Percentiles rank a stretch among this genome's conserved stretches.
Evolutionary conservation across 2,797 vertebrate genomes (phyloP).

Genomic region (Vireo griseus): DNA sequence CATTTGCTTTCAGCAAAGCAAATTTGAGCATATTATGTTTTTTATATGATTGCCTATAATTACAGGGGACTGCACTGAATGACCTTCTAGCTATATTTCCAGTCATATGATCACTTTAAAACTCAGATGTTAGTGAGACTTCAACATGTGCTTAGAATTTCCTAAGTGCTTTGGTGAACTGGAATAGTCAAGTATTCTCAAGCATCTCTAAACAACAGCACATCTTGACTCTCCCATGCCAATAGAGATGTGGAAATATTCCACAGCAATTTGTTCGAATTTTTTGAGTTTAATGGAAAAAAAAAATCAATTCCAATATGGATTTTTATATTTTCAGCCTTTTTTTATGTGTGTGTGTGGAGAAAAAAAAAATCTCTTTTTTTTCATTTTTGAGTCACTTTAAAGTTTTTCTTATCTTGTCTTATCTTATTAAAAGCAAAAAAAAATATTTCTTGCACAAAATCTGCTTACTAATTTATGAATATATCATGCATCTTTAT

Average conservation of each 20-base stretch:
- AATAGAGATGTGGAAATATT: background rate
- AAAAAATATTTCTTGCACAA: background rate
- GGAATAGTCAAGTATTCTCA: slow-evolving; percentile 31
- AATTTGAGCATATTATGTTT: slow-evolving; percentile 63
- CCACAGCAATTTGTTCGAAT: background rate
- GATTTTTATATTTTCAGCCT: background rate
- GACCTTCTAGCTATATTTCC: slow-evolving; percentile 60
- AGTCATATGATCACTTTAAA: slow-evolving; percentile 60
- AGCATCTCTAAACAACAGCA: slow-evolving; percentile 7
- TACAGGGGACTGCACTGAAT: slow-evolving; percentile 34
- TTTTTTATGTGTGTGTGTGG: background rate
- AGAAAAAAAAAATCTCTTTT: rapidly evolving
- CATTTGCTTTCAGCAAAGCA: slow-evolving; percentile 62
- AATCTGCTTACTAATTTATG: background rate
- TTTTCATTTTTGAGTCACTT: background rate
- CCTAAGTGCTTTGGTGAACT: slow-evolving; percentile 44
- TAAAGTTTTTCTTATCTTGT: background rate
- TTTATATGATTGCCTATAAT: slow-evolving; percentile 65
- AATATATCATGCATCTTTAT: background rate
- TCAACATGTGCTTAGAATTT: slow-evolving; percentile 50
- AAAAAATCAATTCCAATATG: background rate
- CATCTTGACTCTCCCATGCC: slow-evolving; percentile 11
- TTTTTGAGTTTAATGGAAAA: background rate
- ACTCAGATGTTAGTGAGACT: slow-evolving; percentile 50
- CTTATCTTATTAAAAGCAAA: background rate